Evolutionary conservation across 1,140 invertebrate species (phyloP).

Genomic region (Drosophila rhopaloa): DNA sequence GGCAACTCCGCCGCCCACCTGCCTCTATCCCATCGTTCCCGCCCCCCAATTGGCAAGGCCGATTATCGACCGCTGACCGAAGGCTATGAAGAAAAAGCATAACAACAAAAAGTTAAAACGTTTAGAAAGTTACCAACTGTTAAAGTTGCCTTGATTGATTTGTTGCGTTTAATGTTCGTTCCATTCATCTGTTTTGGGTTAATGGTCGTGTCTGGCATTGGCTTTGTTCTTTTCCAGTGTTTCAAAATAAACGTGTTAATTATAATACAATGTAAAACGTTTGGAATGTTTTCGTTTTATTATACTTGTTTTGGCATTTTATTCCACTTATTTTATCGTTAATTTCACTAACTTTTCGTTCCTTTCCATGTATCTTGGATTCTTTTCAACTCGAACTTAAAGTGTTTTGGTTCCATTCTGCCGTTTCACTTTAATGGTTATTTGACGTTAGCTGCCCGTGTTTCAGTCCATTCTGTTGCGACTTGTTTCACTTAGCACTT

Average conservation of each 20-base stretch:
- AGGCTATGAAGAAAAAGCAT: slow-evolving; percentile 20
- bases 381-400: not conserved
- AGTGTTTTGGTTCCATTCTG: not conserved
- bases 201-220: slow-evolving; percentile 22
- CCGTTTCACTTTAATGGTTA: not conserved
- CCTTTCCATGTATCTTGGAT: no score
- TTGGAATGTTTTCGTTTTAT: not conserved
- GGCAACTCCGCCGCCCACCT: slow-evolving; percentile 11
- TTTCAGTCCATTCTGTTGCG: slow-evolving; percentile 4
- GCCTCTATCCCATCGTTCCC: slow-evolving; percentile 8
- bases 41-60: slow-evolving; percentile 41
- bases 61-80: slow-evolving; percentile 30
- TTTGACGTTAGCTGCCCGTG: slow-evolving; percentile 1
- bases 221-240: not conserved
- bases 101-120: slow-evolving; percentile 5
- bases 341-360: not conserved
- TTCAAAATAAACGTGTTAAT: not conserved
- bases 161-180: not conserved
- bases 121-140: slow-evolving; percentile 41
- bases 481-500: slow-evolving; percentile 7
- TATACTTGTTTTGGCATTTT: not conserved
- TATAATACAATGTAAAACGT: no score
- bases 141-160: slow-evolving; percentile 41
- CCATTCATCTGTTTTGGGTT: slow-evolving; percentile 8
- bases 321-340: not conserved